Conservation (phyloP, 2,113 vertebrate species). For the Grantiella picta region DNA sequence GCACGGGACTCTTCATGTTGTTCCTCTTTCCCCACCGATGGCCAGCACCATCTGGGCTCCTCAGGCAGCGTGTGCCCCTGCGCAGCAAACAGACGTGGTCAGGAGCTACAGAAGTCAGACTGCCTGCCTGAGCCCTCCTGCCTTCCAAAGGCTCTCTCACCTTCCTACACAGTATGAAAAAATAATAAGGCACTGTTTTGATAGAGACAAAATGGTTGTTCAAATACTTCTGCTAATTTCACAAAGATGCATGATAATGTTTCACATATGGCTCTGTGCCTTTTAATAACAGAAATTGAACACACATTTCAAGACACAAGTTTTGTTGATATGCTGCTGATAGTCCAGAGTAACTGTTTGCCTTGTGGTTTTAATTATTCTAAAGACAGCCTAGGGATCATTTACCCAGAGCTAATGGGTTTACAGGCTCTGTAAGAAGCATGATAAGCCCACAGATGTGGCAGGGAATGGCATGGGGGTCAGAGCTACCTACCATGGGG, state of each 20-base stretch:
- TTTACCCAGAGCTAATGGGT: conserved; percentile 72
- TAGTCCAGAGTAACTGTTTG: conserved; percentile 70
- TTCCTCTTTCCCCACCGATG: not conserved
- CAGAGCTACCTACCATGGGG: conserved; percentile 65
- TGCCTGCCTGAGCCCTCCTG: not conserved
- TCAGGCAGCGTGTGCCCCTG: not conserved
- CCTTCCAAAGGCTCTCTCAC: conserved; percentile 20
- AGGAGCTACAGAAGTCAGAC: not conserved
- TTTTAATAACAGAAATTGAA: conserved; percentile 82
- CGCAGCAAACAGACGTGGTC: not conserved
- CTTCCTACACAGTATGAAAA: conserved; percentile 43
- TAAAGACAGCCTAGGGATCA: conserved; percentile 79
- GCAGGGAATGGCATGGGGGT: conserved; percentile 36
- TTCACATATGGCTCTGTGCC: conserved; percentile 74
- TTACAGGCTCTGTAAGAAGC: conserved; percentile 50
- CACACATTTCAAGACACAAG: conserved; percentile 77
- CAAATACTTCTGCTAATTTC: conserved; percentile 80
- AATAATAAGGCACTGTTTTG: conserved; percentile 60
- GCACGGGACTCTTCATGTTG: not conserved
- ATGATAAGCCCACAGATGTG: conserved; percentile 71
- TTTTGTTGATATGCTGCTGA: conserved; percentile 77
- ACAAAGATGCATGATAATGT: conserved; percentile 78
- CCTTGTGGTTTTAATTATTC: conserved; percentile 81
- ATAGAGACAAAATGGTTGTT: conserved; percentile 76
- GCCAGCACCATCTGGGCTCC: not conserved